phyloP scores from a whole-genome alignment of 2,113 vertebrate species.

The Hylia prasina region DNA sequence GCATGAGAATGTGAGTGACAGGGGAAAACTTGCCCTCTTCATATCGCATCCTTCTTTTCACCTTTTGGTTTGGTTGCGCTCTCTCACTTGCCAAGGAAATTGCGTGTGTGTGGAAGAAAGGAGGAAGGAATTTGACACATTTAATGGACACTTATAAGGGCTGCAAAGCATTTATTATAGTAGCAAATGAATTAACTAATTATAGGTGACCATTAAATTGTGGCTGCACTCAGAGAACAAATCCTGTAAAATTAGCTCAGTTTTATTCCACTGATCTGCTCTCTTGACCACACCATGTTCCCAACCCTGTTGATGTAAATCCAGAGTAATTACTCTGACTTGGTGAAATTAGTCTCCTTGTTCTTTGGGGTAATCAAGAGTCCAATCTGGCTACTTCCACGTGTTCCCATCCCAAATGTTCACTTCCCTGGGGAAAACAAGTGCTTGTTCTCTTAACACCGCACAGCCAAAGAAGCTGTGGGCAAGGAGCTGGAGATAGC shows the following conservation, averaged over 20 bases:
- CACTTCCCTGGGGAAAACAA: background rate
- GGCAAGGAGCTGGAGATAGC: background rate
- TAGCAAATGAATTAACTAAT: slow-evolving; percentile 45
- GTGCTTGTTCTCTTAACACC: background rate
- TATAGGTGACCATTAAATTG: slow-evolving; percentile 41
- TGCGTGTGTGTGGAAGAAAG: background rate
- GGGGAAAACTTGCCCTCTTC: slow-evolving; percentile 28
- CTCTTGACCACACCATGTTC: slow-evolving; percentile 16
- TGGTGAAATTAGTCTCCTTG: background rate
- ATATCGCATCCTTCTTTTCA: slow-evolving; percentile 1
- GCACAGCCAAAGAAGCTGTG: background rate
- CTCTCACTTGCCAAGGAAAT: slow-evolving; percentile 49
- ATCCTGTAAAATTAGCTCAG: slow-evolving; percentile 6
- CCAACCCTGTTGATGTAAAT: background rate
- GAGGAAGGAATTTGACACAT: slow-evolving; percentile 36
- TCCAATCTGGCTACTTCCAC: background rate
- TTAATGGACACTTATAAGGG: slow-evolving; percentile 22
- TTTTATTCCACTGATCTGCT: slow-evolving; percentile 14
- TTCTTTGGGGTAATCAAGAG: background rate
- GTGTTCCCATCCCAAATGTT: background rate
- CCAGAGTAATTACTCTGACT: slow-evolving; percentile 1
- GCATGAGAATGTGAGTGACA: slow-evolving; percentile 43
- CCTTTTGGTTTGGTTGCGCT: background rate
- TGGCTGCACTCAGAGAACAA: slow-evolving; percentile 8
- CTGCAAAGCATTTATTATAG: slow-evolving; percentile 19